phyloP scores from a whole-genome alignment of 2,888 invertebrate species.

The Xestia ashworthii region DNA sequence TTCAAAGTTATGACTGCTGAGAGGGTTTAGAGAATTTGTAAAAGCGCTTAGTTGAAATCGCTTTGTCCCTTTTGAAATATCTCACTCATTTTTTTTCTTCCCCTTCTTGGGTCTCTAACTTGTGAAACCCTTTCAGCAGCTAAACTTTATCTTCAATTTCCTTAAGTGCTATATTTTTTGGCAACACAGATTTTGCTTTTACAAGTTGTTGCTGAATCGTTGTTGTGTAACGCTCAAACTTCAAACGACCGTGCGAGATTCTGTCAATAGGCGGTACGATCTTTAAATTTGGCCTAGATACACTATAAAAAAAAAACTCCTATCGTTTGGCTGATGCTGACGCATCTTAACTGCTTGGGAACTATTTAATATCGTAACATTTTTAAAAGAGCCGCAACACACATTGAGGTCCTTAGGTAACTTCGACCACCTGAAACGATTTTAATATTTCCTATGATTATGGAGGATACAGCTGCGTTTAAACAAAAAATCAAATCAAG shows the following conservation, averaged over 20 bases:
- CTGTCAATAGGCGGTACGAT: not conserved
- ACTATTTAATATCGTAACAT: not conserved
- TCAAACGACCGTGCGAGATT: conserved; percentile 4
- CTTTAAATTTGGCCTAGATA: conserved; percentile 31
- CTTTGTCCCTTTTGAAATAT: not conserved
- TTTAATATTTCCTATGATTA: not conserved
- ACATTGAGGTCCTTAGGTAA: not conserved
- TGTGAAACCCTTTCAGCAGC: not conserved
- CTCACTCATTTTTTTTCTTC: not conserved
- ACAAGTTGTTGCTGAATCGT: conserved; percentile 29
- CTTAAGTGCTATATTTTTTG: not conserved
- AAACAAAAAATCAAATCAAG: not conserved
- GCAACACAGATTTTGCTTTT: conserved; percentile 1
- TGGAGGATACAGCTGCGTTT: not conserved
- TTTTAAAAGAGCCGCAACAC: not conserved
- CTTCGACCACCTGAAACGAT: not conserved
- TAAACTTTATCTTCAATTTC: not conserved
- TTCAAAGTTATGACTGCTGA: too few species aligned
- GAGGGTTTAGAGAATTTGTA: too few species aligned
- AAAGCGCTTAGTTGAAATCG: too few species aligned
- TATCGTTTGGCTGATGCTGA: not conserved
- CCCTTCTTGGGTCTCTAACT: not conserved
- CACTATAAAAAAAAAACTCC: not conserved
- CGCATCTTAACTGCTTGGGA: not conserved
- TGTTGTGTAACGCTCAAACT: conserved; percentile 31